Percentiles rank a stretch among this genome's conserved stretches.
These are phyloP conservation scores for Cybosia mesomella DNA, from an alignment of 2,888 invertebrate genomes.

Conservation along the genomic window DNA sequence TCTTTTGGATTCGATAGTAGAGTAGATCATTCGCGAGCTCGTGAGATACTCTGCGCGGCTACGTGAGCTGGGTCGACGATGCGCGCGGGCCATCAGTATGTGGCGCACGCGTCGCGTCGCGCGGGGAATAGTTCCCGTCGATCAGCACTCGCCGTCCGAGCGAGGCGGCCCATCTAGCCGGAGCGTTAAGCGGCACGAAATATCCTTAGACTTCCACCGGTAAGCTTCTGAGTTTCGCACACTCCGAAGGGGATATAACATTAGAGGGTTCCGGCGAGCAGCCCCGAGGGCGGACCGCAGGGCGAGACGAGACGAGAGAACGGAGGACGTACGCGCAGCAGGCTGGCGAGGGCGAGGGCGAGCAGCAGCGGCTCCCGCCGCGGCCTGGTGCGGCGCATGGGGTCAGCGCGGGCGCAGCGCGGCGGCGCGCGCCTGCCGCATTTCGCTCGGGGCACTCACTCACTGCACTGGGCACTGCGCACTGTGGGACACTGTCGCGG, in stretches of 20 bases:
- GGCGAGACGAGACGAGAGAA: conserved; percentile 9
- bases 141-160: not conserved
- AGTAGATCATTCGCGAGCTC: conserved; percentile 12
- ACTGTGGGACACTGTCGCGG: conserved; percentile 18
- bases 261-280: not conserved
- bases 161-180: not conserved
- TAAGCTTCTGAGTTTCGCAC: too few relatives aligned
- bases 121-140: conserved; percentile 33
- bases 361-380: conserved; percentile 78
- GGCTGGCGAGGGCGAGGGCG: conserved; percentile 79
- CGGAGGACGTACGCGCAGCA: conserved; percentile 72
- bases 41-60: conserved; percentile 20
- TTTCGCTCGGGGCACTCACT: conserved; percentile 51
- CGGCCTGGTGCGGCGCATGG: conserved; percentile 74
- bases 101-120: conserved; percentile 41
- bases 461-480: conserved; percentile 33
- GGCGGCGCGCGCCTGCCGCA: conserved; percentile 65
- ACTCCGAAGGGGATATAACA: not conserved
- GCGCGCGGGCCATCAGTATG: conserved; percentile 40
- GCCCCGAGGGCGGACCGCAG: too few relatives aligned
- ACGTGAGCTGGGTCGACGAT: conserved; percentile 43
- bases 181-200: not conserved
- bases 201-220: not conserved
- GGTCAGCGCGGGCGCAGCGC: conserved; percentile 73
- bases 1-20: not conserved